Percentiles rank a stretch among this genome's conserved stretches.
phyloP scores from a whole-genome alignment of 2,888 invertebrate genomes.

The Villa cingulata region DNA sequence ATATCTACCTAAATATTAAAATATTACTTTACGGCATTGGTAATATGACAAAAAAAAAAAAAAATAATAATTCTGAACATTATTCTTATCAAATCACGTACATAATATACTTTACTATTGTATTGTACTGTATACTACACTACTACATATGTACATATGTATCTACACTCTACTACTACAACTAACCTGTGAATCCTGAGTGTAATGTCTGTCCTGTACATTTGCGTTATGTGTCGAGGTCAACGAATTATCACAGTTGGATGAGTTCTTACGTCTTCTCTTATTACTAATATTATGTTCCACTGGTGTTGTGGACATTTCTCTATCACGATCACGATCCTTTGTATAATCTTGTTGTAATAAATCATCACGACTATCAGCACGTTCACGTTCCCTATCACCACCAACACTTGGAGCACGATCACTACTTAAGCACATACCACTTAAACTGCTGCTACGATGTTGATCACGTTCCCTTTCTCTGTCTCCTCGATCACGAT shows the following conservation, averaged over 20 bases:
- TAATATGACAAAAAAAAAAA: no score
- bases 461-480: conserved; percentile 22
- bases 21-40: no score
- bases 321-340: conserved; percentile 47
- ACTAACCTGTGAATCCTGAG: conserved; percentile 50
- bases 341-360: conserved; percentile 29
- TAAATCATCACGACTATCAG: conserved; percentile 35
- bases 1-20: no score
- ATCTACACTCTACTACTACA: no score
- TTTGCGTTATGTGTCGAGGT: conserved; percentile 42
- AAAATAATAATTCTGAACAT: no score
- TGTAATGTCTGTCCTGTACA: conserved; percentile 47
- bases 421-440: conserved; percentile 25
- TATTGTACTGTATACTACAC: no score
- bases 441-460: conserved; percentile 13
- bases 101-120: no score
- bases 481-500: conserved; percentile 19
- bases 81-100: no score
- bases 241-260: conserved; percentile 51
- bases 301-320: conserved; percentile 36
- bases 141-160: no score
- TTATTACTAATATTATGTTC: conserved; percentile 42
- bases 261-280: conserved; percentile 41
- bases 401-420: conserved; percentile 34
- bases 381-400: conserved; percentile 25